Base-by-base conservation (phyloP, 2,113 vertebrate species). In the Tupaia chinensis region DNA sequence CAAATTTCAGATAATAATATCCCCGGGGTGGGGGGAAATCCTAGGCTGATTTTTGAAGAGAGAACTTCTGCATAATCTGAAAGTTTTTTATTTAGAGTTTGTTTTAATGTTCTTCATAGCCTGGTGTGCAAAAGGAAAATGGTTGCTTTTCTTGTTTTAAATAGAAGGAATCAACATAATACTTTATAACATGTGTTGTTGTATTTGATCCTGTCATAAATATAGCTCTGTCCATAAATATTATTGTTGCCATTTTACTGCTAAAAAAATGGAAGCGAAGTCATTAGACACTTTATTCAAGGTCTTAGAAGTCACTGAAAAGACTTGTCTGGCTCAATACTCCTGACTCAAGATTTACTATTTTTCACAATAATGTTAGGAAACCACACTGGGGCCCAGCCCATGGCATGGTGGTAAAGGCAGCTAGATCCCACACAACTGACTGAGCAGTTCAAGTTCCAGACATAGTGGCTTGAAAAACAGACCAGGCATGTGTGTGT, bases 51-150 rank as follows among this genome's bases (percentile, higher is more conserved):
- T 27, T 72, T 96, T 34, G 78, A 76, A 89, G 74, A 95, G 73
- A 81, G 34, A 91, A 13, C 3, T 23, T 22, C 9, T 72, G 16
- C 16, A 27, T 70, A 88, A 80, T 83, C 63, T 56, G 87, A 95
- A 89, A 89, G 1, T 81, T 95, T 95, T 95, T 78, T 87, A 78
- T 76, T 82, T 95, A 76, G 79, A 93, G 10, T 6, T 77, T 88
- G 2, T 80, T 69, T 69, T 32, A 54, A 70, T 65, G 32, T 89
- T 76, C n/a, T 76, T 81, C 77, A 34, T 20, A 89, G n/a, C 1
- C 6, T 27, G 19, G 9, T 60, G 5, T 66, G 7, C 16, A 70
- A 27, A 27, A 79, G n/a, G 25, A 88, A 92, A 83, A 66, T 13
- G 5, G 10, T 58, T 58, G 58, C 9, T 53, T 93, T 84, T 87